A percentile compares a stretch with the other conserved stretches of the same genome.
Evolutionary conservation across 2,888 invertebrate genomes (phyloP).

Genomic region (Acronicta leporina): DNA sequence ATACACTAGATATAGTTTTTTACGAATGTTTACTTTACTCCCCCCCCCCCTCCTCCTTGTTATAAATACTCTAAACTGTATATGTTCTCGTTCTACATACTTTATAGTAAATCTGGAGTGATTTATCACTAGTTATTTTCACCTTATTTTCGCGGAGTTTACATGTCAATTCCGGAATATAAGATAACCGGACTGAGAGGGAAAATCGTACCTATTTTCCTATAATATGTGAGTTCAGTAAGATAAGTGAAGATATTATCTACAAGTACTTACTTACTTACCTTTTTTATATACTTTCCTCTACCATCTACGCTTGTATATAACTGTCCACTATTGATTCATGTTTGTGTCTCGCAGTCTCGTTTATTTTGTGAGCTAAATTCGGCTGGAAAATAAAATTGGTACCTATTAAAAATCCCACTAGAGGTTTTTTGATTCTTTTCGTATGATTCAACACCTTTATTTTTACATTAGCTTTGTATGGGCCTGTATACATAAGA

Average conservation of each 20-base stretch:
- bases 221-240: neutral
- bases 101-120: conserved; percentile 29
- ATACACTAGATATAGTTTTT: conserved; percentile 29
- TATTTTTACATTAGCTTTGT: no score
- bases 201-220: neutral
- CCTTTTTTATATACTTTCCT: no score
- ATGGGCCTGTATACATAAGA: no score
- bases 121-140: conserved; percentile 35
- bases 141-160: conserved; percentile 20
- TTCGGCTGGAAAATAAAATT: no score
- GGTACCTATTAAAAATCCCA: no score
- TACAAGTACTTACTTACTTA: neutral
- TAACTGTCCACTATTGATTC: no score
- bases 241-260: neutral
- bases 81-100: conserved; percentile 22
- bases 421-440: no score
- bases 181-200: neutral
- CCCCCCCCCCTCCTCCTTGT: conserved; percentile 16
- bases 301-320: no score
- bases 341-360: no score
- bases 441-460: no score
- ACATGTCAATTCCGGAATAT: conserved; percentile 13
- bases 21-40: conserved; percentile 31
- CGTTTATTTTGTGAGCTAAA: no score
- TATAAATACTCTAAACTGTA: conserved; percentile 11